A percentile compares a stretch with the other conserved stretches of the same genome.
Evolutionary conservation across 2,797 vertebrate genomes (phyloP).

Genomic region (Myotis findleyi): DNA sequence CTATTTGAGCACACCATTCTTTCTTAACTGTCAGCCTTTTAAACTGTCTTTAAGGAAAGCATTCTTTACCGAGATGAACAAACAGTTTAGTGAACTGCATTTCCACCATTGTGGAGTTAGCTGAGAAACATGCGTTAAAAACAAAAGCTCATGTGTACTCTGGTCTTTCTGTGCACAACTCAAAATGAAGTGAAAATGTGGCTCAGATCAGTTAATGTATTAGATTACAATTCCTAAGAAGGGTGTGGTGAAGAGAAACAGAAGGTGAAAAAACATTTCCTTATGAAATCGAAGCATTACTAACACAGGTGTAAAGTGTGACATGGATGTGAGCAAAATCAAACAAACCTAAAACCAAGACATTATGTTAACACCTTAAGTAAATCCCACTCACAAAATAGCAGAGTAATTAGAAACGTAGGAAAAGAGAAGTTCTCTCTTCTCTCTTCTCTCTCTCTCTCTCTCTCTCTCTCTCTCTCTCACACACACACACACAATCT

Average conservation of each 20-base stretch:
- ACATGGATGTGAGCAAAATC: conserved; percentile 32
- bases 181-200: conserved; percentile 66
- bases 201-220: conserved; percentile 66
- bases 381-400: conserved; percentile 37
- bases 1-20: conserved; percentile 1
- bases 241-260: conserved; percentile 70
- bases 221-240: conserved; percentile 74
- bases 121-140: conserved; percentile 39
- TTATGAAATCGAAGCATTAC: conserved; percentile 58
- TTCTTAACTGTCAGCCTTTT: not conserved
- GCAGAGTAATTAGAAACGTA: conserved; percentile 66
- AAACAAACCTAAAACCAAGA: conserved; percentile 56
- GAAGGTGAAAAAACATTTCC: conserved; percentile 59
- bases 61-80: not conserved
- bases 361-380: conserved; percentile 77
- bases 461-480: not conserved
- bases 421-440: not conserved
- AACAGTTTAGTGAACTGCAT: not conserved
- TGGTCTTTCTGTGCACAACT: conserved; percentile 59
- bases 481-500: not conserved
- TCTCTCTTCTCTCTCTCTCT: too few relatives aligned
- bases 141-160: not conserved
- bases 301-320: conserved; percentile 65
- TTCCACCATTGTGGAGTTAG: not conserved
- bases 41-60: not conserved